Conservation (phyloP, 2,797 vertebrate genomes). For the Podargus strigoides region DNA sequence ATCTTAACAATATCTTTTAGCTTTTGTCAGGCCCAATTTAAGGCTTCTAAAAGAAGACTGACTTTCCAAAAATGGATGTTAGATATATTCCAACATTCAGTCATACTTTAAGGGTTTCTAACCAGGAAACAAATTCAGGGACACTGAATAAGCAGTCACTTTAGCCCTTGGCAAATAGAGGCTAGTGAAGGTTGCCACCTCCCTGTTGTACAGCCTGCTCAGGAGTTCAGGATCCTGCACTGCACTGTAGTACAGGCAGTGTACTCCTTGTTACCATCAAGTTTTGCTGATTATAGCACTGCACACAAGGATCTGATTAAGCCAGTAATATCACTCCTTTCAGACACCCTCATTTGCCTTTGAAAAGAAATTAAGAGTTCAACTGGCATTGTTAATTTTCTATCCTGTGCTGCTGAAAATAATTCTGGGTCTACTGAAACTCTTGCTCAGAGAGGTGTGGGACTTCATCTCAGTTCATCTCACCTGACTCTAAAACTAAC, state of each 20-base stretch:
- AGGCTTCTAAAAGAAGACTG: not conserved
- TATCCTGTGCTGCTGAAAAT: not conserved
- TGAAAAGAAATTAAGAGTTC: not conserved
- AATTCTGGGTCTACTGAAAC: not conserved
- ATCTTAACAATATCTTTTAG: not conserved
- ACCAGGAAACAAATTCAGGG: not conserved
- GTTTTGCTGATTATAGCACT: not conserved
- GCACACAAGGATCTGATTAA: not conserved
- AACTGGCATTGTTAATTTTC: not conserved
- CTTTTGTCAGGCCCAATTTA: not conserved
- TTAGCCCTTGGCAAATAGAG: not conserved
- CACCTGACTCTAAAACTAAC: not conserved
- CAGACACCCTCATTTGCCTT: not conserved
- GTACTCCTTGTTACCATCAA: not conserved
- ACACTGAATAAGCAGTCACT: not conserved
- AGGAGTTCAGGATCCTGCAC: not conserved
- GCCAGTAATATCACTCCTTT: not conserved
- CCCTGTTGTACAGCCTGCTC: rapidly evolving
- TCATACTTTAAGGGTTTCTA: not conserved
- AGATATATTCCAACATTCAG: not conserved
- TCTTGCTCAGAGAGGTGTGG: not conserved
- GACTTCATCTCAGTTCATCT: not conserved
- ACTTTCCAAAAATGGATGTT: not conserved
- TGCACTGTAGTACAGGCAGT: not conserved
- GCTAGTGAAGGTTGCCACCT: not conserved